Evolutionary conservation across 2,888 invertebrate species (phyloP), one percentile per base, ranked within the genome.

Genomic region (Thecophora atra): DNA sequence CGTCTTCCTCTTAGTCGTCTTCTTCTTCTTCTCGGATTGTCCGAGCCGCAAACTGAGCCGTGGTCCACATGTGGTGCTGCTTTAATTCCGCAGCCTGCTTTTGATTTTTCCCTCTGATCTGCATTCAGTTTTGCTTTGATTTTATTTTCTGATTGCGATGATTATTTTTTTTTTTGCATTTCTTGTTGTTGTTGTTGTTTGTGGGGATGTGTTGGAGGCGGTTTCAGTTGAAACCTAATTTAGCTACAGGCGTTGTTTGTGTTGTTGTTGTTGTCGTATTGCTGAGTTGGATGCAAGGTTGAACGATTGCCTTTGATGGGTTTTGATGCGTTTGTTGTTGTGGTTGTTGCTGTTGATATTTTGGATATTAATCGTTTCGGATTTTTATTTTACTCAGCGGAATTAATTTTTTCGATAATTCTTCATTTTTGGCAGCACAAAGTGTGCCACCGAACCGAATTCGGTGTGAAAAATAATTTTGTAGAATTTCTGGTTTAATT

Each of bases 181-280:
- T 54, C 54, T 54, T 54, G 3, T 54, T 37, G 37, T 11, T 37
- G 37, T 54, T 65, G 19, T 3, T 37, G 47, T 47, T n/a, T 24
- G 21, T 17, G n/a, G 19, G 28, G 21, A 26, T 37, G 60, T 56
- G 30, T 77, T 75, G 78, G 77, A 78, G 80, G 80, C 79, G 80
- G 80, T 79, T 80, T 77, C 79, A 79, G 80, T 79, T 80, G 79
- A 80, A 80, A 80, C 77, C 79, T 77, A 79, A 80, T 80, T 79
- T 80, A 78, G 78, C 78, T 78, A 76, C 78, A 76, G 76, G 77
- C 76, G 74, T 73, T 74, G 69, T 73, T 66, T 70, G 73, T 60
- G 28, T 63, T 70, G 15, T 70, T 60, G 37, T 58, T 63, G 47
- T 62, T 51, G 21, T 21, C 28, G 19, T 62, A 47, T 19, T 21